Conservation (phyloP, 2,888 invertebrate genomes). For the Brachypalpus laphriformis region DNA sequence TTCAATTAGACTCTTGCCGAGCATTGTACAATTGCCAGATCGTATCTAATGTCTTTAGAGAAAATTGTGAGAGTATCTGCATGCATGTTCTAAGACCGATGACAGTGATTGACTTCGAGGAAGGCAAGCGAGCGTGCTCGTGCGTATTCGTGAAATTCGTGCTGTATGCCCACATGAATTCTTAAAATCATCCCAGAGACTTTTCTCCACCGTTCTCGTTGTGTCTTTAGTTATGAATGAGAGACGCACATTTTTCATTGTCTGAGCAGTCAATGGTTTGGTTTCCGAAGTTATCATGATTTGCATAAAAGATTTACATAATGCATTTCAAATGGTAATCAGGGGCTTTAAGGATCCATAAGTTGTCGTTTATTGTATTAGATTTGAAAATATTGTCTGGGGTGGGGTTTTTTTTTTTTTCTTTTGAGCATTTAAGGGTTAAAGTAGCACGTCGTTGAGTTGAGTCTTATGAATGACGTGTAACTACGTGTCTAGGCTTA, state of each 20-base stretch:
- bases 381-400: neutral
- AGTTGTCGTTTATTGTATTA: slow-evolving; percentile 7
- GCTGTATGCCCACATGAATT: slow-evolving; percentile 54
- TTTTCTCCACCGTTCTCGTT: neutral
- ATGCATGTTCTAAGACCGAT: slow-evolving; percentile 5
- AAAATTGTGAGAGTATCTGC: slow-evolving; percentile 27
- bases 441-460: neutral
- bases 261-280: slow-evolving; percentile 52
- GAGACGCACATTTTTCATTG: slow-evolving; percentile 45
- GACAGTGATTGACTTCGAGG: slow-evolving; percentile 61
- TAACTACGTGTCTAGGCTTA: no score
- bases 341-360: slow-evolving; percentile 18
- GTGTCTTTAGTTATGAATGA: slow-evolving; percentile 49
- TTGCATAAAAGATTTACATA: slow-evolving; percentile 49
- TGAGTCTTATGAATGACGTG: neutral
- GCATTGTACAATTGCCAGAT: slow-evolving; percentile 41
- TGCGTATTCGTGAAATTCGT: slow-evolving; percentile 20
- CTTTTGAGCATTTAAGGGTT: neutral
- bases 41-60: slow-evolving; percentile 46
- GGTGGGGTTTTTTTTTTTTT: neutral
- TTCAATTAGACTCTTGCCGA: slow-evolving; percentile 50
- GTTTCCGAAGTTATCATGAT: slow-evolving; percentile 39
- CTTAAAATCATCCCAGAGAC: slow-evolving; percentile 30
- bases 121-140: slow-evolving; percentile 20
- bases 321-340: slow-evolving; percentile 53